A percentile compares a stretch with the other conserved stretches of the same genome.
phyloP scores from a whole-genome alignment of 1,140 invertebrate species.

The Drosophila setifemur region DNA sequence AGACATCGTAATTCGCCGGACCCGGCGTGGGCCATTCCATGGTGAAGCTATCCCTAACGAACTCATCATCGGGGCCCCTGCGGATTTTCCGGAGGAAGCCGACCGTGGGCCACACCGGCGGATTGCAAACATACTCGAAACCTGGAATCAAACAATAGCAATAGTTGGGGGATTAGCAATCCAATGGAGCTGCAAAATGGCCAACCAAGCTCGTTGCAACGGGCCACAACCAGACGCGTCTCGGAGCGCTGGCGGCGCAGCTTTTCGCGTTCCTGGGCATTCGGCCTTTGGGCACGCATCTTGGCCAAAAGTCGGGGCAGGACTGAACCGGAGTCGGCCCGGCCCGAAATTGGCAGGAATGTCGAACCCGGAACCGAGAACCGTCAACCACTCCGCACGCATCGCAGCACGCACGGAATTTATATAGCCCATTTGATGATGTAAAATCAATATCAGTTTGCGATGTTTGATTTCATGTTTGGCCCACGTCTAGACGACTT shows the following conservation, averaged over 20 bases:
- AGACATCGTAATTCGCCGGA: constrained; percentile 49
- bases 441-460: constrained; percentile 56
- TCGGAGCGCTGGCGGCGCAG: constrained; percentile 67
- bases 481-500: constrained; percentile 48
- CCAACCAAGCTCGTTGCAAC: constrained; percentile 43
- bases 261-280: constrained; percentile 62
- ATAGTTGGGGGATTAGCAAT: neutral
- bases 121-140: constrained; percentile 78
- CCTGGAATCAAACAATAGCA: constrained; percentile 31
- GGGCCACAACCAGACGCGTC: constrained; percentile 48
- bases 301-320: constrained; percentile 19
- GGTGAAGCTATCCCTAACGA: constrained; percentile 28
- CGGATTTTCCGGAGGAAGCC: constrained; percentile 59
- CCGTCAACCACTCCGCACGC: constrained; percentile 28
- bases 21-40: constrained; percentile 22
- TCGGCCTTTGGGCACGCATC: constrained; percentile 65
- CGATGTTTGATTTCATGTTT: constrained; percentile 43
- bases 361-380: constrained; percentile 37
- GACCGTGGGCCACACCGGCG: constrained; percentile 50
- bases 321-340: constrained; percentile 10
- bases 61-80: constrained; percentile 35
- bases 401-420: constrained; percentile 31
- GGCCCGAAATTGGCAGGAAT: constrained; percentile 12
- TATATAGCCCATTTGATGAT: constrained; percentile 27
- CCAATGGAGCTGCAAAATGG: neutral